phyloP scores from a whole-genome alignment of 2,113 vertebrate genomes.

The Dicerorhinus sumatrensis region DNA sequence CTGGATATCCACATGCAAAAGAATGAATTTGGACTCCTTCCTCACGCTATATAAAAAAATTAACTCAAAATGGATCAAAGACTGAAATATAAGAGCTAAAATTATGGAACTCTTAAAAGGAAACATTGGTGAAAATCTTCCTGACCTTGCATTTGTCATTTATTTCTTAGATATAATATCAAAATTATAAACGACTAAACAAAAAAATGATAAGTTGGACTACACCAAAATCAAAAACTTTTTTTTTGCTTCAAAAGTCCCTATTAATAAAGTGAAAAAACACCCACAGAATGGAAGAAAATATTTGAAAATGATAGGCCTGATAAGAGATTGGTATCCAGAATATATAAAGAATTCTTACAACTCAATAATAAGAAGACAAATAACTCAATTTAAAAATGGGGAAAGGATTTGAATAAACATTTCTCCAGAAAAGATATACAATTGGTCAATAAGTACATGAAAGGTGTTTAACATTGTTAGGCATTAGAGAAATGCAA shows the following conservation, averaged over 20 bases:
- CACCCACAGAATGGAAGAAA: neutral
- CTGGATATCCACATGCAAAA: neutral
- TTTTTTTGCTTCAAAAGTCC: neutral
- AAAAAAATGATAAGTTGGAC: neutral
- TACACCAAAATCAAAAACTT: neutral
- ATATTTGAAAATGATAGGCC: neutral
- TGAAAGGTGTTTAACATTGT: neutral
- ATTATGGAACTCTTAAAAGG: neutral
- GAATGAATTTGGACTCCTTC: neutral
- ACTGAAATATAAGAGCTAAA: neutral
- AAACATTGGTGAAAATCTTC: neutral
- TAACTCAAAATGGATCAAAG: conserved; percentile 17
- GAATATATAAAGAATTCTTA: neutral
- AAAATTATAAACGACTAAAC: neutral
- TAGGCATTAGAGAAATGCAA: neutral
- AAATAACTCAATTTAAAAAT: conserved; percentile 19
- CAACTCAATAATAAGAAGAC: neutral
- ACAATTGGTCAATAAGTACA: neutral
- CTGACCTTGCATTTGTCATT: neutral
- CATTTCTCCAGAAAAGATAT: conserved; percentile 22
- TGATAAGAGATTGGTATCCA: neutral
- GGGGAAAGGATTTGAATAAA: neutral
- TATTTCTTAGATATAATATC: neutral
- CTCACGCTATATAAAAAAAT: neutral
- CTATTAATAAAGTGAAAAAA: neutral